Percentiles rank a stretch among this genome's conserved stretches.
Evolutionary conservation across 35 echinoderm and acorn worm species (phyloP).

Genomic region (Ptychodera flava): DNA sequence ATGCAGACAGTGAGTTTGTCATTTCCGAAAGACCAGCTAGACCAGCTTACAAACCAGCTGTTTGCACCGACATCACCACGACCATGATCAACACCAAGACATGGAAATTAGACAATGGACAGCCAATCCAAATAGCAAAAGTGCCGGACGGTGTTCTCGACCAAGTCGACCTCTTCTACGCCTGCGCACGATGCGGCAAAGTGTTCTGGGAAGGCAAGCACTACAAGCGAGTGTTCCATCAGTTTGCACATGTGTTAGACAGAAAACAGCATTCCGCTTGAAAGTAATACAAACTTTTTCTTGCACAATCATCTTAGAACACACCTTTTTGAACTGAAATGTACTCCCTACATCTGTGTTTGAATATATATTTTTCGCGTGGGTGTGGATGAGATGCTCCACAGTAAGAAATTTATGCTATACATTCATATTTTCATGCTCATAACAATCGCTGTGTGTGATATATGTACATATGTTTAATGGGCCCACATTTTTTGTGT

Average conservation of each 20-base stretch:
- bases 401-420: too few relatives aligned
- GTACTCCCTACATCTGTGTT: too few relatives aligned
- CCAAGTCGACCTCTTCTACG: constrained; percentile 27
- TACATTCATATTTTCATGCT: too few relatives aligned
- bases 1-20: background rate
- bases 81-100: background rate
- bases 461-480: too few relatives aligned
- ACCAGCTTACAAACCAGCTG: background rate
- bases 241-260: constrained; percentile 42
- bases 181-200: constrained; percentile 49
- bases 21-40: constrained; percentile 3
- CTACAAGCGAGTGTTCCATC: constrained; percentile 16
- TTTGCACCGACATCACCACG: background rate
- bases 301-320: too few relatives aligned
- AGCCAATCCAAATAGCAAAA: constrained; percentile 26
- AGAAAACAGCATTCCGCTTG: background rate
- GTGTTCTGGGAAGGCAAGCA: constrained; percentile 68
- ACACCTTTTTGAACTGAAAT: too few relatives aligned
- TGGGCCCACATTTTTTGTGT: too few relatives aligned
- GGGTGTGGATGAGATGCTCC: too few relatives aligned
- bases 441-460: too few relatives aligned
- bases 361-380: too few relatives aligned
- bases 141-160: constrained; percentile 31
- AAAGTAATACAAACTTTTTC: too few relatives aligned
- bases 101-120: constrained; percentile 12